Base-by-base conservation (phyloP, 2,797 vertebrate species). In the Argentina silus region DNA sequence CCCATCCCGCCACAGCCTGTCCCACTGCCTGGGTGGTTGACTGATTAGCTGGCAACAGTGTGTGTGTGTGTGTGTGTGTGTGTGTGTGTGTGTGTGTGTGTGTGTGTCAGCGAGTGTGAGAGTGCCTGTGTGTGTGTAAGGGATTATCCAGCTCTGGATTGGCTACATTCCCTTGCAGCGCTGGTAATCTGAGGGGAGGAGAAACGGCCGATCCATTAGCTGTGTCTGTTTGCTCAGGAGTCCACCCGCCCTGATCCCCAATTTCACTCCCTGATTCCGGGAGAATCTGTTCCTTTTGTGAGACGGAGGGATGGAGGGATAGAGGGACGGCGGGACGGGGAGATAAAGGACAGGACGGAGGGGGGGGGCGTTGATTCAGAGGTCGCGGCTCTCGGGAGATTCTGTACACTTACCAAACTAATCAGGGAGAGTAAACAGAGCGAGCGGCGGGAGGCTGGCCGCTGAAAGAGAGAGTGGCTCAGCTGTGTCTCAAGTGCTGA, bases 101-200 rank as follows among this genome's bases (percentile, higher is more conserved):
- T 63, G 47, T 43, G 21, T 51, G 23, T 27, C 86, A 86, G 79
- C 78, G 63, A 90, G 85, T 85, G 83, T 1, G 71, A 87, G 82
- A 3, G 27, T 36, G 92, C 94, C 94, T 90, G 91, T 93, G 92
- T 96, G 95, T 96, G 94, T 95, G 93, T 92, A 95, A 95, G 91
- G 95, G 97, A 98, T 99, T 98, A 98, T 85, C 64, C 66, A 91
- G 95, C 83, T 92, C 94, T 80, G 88, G 85, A 86, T 85, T 60
- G 91, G 91, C 93, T 92, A 94, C 94, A 96, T 97, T 96, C 95
- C 95, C 93, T 94, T 60, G 76, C 92, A 78, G 83, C 76, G 85
- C 92, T 85, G 93, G 95, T 98, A 98, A 97, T 97, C 97, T 95
- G 94, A 95, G 95, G 95, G 97, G 96, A 94, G 96, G 96, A 95